Evolutionary conservation across 2,888 invertebrate genomes (phyloP).

Genomic region (Adela reaumurella): DNA sequence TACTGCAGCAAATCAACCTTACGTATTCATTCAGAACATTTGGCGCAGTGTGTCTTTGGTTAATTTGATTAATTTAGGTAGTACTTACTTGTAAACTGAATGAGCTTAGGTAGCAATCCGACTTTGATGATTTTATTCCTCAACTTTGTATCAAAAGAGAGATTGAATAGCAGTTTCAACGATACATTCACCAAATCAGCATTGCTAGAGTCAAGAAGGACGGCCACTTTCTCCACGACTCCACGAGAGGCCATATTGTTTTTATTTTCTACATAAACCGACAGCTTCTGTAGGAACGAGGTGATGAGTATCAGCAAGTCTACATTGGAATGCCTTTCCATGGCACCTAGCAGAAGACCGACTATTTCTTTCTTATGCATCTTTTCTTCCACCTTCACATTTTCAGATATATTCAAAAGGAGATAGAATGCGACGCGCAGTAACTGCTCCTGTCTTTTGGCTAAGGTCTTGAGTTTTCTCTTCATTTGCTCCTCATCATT

Average conservation of each 20-base stretch:
- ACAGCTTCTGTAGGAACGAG: conserved; percentile 92
- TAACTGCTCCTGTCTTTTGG: conserved; percentile 91
- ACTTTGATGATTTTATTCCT: conserved; percentile 86
- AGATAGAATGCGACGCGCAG: conserved; percentile 89
- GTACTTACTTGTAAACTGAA: conserved; percentile 75
- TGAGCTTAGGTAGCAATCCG: conserved; percentile 85
- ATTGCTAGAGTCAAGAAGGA: conserved; percentile 66
- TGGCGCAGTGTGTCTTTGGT: too few relatives aligned
- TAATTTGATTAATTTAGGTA: not conserved
- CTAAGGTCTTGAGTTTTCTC: conserved; percentile 73
- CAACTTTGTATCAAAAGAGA: conserved; percentile 89
- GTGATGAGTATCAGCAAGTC: conserved; percentile 87
- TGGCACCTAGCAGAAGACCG: conserved; percentile 78
- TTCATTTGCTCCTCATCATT: conserved; percentile 74
- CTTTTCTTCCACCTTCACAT: conserved; percentile 92
- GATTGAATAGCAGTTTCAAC: conserved; percentile 86
- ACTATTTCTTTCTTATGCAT: conserved; percentile 94
- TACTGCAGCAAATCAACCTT: too few relatives aligned
- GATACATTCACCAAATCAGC: conserved; percentile 77
- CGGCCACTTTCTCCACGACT: conserved; percentile 79
- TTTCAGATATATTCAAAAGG: conserved; percentile 92
- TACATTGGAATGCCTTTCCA: conserved; percentile 82
- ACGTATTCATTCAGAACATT: too few relatives aligned
- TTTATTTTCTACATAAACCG: conserved; percentile 92
- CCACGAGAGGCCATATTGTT: conserved; percentile 82